Evolutionary conservation across 2,888 invertebrate genomes (phyloP), one percentile per base, ranked within the genome.

Genomic region (Chydorus sphaericus): DNA sequence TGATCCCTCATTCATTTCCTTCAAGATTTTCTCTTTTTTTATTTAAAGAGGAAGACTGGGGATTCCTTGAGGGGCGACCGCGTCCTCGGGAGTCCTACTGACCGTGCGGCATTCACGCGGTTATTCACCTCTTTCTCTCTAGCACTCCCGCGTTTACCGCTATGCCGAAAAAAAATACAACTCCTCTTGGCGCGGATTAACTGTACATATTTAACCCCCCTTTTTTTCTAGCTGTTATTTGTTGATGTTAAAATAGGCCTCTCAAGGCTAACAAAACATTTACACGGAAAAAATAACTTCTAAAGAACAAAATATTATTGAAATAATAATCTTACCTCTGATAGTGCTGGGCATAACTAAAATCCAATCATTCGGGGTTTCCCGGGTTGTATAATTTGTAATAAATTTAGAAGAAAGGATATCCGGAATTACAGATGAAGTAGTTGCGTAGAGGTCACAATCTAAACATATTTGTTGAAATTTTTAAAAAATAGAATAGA

Each of bases 271-370:
- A 7, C 20, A 11, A 18, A 18, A 26, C 23, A 10, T 26, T 44
- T n/a, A 18, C 30, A 18, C 29, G 11, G 18, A 7, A 48, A 53
- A 49, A 28, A 39, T 54, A 36, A 44, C 49, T 37, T 29, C 20
- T 31, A 51, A 39, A 26, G 1, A 23, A 23, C 14, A 2, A 44
- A 44, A 4, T n/a, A 7, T 5, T 18, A 38, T 11, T 54, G 16
- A 23, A 4, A 23, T 23, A 16, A 18, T 30, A 29, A 30, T 16
- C 60, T 61, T 63, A 64, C 64, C 64, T 63, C 64, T 61, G 38
- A 64, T 64, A 58, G 64, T 64, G 61, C 64, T 64, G 61, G 64
- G 64, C 63, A 63, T 63, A 61, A 52, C 52, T 52, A n/a, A n/a
- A n/a, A n/a, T n/a, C n/a, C n/a, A n/a, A n/a, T n/a, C n/a, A n/a